Base-by-base conservation (phyloP, 1,140 invertebrate genomes). In the Drosophila rhopaloa region DNA sequence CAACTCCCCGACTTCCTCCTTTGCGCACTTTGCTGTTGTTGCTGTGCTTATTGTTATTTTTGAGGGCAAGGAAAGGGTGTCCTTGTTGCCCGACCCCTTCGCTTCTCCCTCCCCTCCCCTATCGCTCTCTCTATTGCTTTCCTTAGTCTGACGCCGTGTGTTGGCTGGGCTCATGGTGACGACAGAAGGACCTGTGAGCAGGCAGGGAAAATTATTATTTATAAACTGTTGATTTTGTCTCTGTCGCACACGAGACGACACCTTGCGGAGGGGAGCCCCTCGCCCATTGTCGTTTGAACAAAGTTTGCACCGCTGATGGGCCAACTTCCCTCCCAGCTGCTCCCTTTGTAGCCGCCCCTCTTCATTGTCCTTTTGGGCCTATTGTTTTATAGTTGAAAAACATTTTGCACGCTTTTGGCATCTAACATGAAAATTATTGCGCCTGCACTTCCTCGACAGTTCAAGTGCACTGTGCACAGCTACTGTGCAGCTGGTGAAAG, bases 381-480 rank as follows among this genome's bases (percentile, higher is more conserved):
- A 70, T 72, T 72, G 68, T 72, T 32, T 51, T 35, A 46, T 70
- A 70, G 65, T 59, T 70, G 65, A 32, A 72, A 35, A 72, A 58
- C 68, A 59, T 70, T 72, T 72, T 51, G 68, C 63, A 68, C 68
- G 66, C 54, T 68, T 53, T 51, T 46, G 47, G 65, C 47, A 58
- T 57, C 46, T 50, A 68, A 59, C 46, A 59, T 51, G 40, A 40
- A 72, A 70, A 72, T 70, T 70, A 70, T 70, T 68, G 65, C 68
- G 37, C 19, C 37, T 46, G 43, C 38, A 24, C 19, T 62, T 48
- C 58, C 37, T 35, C 32, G 35, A 16, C 50, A 65, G 51, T 56
- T 65, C 19, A 63, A 63, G 66, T 68, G 53, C 44, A 58, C 13
- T 19, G 24, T 24, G 24, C 24, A 29, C 13, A 29, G 40, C 27